A percentile compares a stretch with the other conserved stretches of the same genome.
phyloP scores from a whole-genome alignment of 2,888 invertebrate genomes.

The Empis stercorea region DNA sequence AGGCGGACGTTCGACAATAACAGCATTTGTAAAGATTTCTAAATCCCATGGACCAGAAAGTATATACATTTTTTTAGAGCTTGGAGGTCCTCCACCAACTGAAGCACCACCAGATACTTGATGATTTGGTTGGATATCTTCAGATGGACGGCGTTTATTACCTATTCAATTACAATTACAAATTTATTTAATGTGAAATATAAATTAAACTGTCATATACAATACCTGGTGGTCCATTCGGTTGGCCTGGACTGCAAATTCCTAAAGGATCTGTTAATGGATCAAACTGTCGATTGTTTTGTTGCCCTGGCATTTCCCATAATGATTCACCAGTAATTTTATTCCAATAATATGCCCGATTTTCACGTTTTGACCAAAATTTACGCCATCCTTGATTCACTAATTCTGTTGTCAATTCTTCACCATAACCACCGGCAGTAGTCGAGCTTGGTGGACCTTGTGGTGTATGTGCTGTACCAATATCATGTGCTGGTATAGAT shows the following conservation, averaged over 20 bases:
- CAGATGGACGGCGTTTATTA: conserved; percentile 32
- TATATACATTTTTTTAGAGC: conserved; percentile 73
- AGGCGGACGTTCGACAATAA: conserved; percentile 65
- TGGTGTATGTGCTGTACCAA: conserved; percentile 30
- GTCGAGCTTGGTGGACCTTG: conserved; percentile 23
- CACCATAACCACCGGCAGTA: conserved; percentile 27
- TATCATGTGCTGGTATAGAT: conserved; percentile 26
- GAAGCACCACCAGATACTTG: conserved; percentile 14
- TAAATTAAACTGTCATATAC: conserved; percentile 13
- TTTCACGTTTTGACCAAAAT: conserved; percentile 93
- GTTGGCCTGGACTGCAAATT: conserved; percentile 42
- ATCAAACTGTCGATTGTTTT: conserved; percentile 62
- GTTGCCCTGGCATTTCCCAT: conserved; percentile 85
- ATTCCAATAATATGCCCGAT: conserved; percentile 93
- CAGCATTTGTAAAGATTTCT: conserved; percentile 83
- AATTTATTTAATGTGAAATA: conserved; percentile 22
- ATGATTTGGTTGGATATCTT: conserved; percentile 28
- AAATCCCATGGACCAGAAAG: conserved; percentile 91
- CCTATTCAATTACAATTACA: conserved; percentile 9
- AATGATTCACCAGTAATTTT: conserved; percentile 90
- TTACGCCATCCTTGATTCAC: conserved; percentile 88
- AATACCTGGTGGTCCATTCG: conserved; percentile 30
- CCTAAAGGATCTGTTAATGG: conserved; percentile 85
- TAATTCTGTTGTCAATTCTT: conserved; percentile 33
- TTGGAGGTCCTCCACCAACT: conserved; percentile 41